phyloP scores from a whole-genome alignment of 2,113 vertebrate genomes.

The Silurus asotus region DNA sequence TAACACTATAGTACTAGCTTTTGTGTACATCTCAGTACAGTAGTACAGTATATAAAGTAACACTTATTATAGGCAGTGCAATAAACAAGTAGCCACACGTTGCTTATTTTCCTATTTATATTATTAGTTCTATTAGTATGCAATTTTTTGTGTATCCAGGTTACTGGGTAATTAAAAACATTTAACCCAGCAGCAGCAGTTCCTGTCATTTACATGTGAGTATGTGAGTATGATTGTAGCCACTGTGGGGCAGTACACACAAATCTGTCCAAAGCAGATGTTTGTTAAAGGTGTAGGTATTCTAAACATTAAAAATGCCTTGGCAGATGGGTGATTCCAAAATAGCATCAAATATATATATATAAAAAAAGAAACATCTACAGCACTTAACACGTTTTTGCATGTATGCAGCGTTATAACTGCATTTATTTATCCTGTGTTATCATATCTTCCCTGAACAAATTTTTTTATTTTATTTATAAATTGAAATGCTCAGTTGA shows the following conservation, averaged over 20 bases:
- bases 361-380: not conserved
- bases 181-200: not conserved
- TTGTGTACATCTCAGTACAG: not conserved
- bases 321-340: not conserved
- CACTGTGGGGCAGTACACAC: conserved; percentile 41
- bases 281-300: not conserved
- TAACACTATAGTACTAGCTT: not conserved
- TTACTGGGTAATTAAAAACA: not conserved
- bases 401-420: not conserved
- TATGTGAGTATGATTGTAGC: conserved; percentile 1
- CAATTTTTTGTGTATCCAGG: not conserved
- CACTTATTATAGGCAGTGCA: not conserved
- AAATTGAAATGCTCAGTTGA: not conserved
- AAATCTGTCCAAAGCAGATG: conserved; percentile 1
- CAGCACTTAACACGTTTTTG: not conserved
- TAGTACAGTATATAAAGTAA: not conserved
- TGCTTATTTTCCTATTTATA: not conserved
- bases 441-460: not conserved
- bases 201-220: not conserved
- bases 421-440: not conserved
- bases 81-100: not conserved
- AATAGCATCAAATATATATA: no score
- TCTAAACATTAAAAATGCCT: not conserved
- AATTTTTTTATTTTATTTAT: not conserved
- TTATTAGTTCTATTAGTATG: not conserved